These are phyloP conservation scores for Plecturocebus donacophilus DNA, from an alignment of 2,113 vertebrate species.

Conservation along the genomic window DNA sequence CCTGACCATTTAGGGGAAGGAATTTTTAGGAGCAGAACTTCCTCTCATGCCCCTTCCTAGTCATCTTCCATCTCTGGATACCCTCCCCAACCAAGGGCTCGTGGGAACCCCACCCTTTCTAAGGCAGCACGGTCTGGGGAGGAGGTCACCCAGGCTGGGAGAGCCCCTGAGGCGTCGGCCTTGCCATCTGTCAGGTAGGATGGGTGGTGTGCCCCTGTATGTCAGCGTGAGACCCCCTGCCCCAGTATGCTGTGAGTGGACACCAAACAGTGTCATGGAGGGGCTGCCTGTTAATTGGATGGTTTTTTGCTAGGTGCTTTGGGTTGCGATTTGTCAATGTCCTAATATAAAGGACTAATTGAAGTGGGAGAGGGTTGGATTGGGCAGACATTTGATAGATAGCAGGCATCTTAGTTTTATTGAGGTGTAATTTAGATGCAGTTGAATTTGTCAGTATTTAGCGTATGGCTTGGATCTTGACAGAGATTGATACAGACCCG, in stretches of 20 bases:
- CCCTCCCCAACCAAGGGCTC: accelerated
- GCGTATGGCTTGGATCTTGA: accelerated
- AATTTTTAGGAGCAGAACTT: background rate
- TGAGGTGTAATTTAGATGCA: background rate
- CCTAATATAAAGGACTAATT: accelerated
- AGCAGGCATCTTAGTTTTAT: background rate
- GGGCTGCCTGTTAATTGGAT: background rate
- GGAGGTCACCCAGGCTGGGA: background rate
- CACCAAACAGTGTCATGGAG: too few relatives aligned
- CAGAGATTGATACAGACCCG: accelerated
- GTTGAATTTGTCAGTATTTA: background rate
- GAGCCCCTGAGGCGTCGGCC: background rate
- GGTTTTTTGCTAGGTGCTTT: accelerated
- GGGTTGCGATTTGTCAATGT: background rate
- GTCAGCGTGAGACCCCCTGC: background rate
- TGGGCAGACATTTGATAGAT: accelerated
- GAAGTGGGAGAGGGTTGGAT: background rate
- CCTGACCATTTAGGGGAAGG: conserved; percentile 36
- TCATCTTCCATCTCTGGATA: background rate
- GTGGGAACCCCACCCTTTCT: accelerated
- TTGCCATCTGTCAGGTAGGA: background rate
- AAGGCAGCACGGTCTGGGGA: background rate
- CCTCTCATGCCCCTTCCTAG: background rate
- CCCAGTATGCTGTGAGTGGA: background rate
- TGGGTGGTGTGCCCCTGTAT: accelerated